These are phyloP conservation scores for Ianthella basta DNA, from an alignment of 37 sponge, comb jelly and placozoan genomes.

Conservation along the genomic window DNA sequence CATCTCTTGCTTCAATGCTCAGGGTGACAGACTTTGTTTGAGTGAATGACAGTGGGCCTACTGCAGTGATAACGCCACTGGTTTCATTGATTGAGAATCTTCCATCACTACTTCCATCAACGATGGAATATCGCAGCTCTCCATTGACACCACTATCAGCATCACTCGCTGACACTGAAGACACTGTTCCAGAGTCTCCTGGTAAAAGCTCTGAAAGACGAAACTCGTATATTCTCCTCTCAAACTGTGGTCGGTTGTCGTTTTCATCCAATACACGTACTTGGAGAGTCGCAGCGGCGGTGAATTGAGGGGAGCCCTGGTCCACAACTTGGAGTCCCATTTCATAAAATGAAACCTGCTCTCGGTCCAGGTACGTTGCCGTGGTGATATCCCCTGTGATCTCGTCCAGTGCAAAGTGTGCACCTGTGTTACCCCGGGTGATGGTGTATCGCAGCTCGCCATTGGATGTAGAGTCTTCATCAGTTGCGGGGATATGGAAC, in stretches of 20 bases:
- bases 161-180: conserved; percentile 59
- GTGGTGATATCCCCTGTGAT: conserved; percentile 56
- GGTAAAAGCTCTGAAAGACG: conserved; percentile 45
- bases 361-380: conserved; percentile 64
- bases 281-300: conserved; percentile 40
- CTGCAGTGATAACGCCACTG: conserved; percentile 43
- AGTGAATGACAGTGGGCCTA: conserved; percentile 23
- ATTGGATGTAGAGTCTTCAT: conserved; percentile 50
- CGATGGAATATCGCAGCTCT: conserved; percentile 39
- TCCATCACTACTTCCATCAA: conserved; percentile 22
- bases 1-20: conserved; percentile 51
- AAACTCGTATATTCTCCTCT: conserved; percentile 33
- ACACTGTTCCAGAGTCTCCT: conserved; percentile 36
- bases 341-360: conserved; percentile 36
- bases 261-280: conserved; percentile 61
- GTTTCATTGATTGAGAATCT: conserved; percentile 50
- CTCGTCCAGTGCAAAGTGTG: conserved; percentile 65
- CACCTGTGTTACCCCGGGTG: conserved; percentile 49
- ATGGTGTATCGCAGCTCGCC: conserved; percentile 74
- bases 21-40: conserved; percentile 38
- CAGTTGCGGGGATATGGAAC: conserved; percentile 50
- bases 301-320: conserved; percentile 57
- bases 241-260: conserved; percentile 70
- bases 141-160: conserved; percentile 64
- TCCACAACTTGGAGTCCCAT: conserved; percentile 66